Evolutionary conservation across 2,797 vertebrate species (phyloP), one percentile per base, ranked within the genome.

Genomic region (Buphagus erythrorhynchus): DNA sequence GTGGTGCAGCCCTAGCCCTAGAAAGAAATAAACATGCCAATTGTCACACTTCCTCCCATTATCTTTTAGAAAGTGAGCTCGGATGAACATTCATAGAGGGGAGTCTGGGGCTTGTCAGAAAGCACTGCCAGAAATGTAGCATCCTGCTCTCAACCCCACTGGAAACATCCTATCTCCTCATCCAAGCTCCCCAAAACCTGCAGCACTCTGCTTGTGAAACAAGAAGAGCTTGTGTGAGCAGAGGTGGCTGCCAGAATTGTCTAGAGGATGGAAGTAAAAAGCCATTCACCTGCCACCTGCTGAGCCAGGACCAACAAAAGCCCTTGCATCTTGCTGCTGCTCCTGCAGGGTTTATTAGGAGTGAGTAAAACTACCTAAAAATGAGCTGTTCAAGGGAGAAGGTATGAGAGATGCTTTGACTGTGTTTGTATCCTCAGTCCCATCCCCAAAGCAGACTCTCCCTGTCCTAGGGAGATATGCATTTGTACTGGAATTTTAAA

Each of bases 401-500:
- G 57, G 2, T 21, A 31, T 10, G 14, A 74, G 68, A 84, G 42
- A 36, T 43, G 29, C 31, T 83, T 58, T 4, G 2, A 40, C 24
- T 81, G 38, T 29, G 43, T 76, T 19, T 14, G n/a, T 14, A 62
- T 51, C 36, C 75, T 49, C 59, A 28, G 22, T 35, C 33, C 5
- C 5, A 51, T 48, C 58, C 51, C 74, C 79, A 77, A 74, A 82
- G 51, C 69, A 78, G 54, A n/a, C 11, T 79, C 45, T 59, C 38
- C 66, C 74, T 73, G 87, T 90, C 87, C 89, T 14, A 4, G 22
- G 36, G 68, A 69, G 84, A 58, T 38, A 58, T 3, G 21, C 43
- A 80, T 68, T 88, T 69, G 38, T 76, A 80, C 43, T 71, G 63
- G 24, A 65, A 68, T 72, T 91, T 93, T 68, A 49, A 91, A 93